Evolutionary conservation across 30 jellyfish, hydroid and myxozoan species (phyloP).

Genomic region (Chironex yamaguchii): DNA sequence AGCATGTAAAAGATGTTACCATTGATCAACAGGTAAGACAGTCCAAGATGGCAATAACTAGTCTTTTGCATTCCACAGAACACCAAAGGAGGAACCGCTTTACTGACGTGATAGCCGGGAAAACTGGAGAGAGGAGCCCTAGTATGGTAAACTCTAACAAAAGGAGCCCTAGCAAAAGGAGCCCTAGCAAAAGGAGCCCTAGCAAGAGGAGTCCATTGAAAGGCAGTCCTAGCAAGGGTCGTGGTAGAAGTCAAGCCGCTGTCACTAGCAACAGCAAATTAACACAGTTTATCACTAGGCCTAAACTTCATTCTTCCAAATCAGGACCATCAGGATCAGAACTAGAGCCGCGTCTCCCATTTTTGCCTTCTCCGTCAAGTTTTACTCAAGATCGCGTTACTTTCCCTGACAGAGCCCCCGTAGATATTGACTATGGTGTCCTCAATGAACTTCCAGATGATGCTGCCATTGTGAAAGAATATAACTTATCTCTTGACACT

Average conservation of each 20-base stretch:
- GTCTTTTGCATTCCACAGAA: background rate
- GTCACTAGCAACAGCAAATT: background rate
- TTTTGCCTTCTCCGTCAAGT: constrained; percentile 50
- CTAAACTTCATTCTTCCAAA: background rate
- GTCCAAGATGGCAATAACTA: background rate
- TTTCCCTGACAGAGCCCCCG: background rate
- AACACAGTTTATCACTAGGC: constrained; percentile 1
- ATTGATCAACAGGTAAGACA: background rate
- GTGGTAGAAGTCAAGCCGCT: too few species aligned
- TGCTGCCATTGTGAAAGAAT: constrained; percentile 50
- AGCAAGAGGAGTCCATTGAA: background rate
- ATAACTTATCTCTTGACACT: too few species aligned
- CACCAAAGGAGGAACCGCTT: background rate
- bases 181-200: background rate
- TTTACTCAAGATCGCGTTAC: too few species aligned
- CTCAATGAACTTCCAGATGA: constrained; percentile 80
- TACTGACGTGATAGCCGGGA: background rate
- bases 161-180: background rate
- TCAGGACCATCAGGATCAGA: background rate
- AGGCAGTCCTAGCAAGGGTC: background rate
- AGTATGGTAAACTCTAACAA: too few species aligned
- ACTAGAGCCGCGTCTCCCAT: constrained; percentile 71
- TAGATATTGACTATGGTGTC: constrained; percentile 72
- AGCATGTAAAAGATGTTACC: too few species aligned
- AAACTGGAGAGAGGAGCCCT: background rate